phyloP scores from a whole-genome alignment of 2,888 invertebrate genomes.

The Rhagophthalmus giganteus region DNA sequence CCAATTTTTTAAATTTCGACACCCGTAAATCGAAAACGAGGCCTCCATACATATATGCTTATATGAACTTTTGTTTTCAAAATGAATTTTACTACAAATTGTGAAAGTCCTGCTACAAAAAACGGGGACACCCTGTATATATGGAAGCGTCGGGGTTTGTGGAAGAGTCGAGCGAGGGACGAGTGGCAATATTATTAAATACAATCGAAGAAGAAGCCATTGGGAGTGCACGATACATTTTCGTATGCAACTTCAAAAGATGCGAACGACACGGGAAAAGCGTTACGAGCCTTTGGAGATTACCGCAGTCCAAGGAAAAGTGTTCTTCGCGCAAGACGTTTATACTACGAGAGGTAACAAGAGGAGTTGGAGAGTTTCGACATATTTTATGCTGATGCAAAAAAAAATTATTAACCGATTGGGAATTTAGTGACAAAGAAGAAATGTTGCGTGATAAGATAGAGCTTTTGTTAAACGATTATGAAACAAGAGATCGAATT shows the following conservation, averaged over 20 bases:
- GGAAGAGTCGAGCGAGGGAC: neutral
- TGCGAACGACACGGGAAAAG: slow-evolving; percentile 2
- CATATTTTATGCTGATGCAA: neutral
- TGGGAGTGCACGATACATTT: slow-evolving; percentile 2
- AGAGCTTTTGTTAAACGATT: slow-evolving; percentile 3
- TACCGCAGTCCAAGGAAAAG: slow-evolving; percentile 10
- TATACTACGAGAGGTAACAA: slow-evolving; percentile 5
- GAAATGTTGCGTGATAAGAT: slow-evolving; percentile 13
- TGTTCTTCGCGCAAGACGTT: slow-evolving; percentile 4
- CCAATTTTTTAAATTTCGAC: no score
- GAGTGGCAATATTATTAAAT: slow-evolving; percentile 2
- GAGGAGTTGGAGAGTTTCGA: neutral
- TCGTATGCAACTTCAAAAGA: neutral
- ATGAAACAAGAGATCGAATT: slow-evolving; percentile 9
- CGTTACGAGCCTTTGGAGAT: slow-evolving; percentile 1
- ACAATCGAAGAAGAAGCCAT: neutral
- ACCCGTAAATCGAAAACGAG: neutral
- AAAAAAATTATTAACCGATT: neutral
- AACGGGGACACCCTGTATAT: no score
- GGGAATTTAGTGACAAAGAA: slow-evolving; percentile 1
- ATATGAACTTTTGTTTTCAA: no score
- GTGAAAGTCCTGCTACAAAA: no score
- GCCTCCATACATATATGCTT: no score
- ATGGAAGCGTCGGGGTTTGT: neutral
- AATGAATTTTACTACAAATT: no score